Evolutionary conservation across 64 coral and sea anemone genomes (phyloP).

Genomic region (Cladopsammia gracilis): DNA sequence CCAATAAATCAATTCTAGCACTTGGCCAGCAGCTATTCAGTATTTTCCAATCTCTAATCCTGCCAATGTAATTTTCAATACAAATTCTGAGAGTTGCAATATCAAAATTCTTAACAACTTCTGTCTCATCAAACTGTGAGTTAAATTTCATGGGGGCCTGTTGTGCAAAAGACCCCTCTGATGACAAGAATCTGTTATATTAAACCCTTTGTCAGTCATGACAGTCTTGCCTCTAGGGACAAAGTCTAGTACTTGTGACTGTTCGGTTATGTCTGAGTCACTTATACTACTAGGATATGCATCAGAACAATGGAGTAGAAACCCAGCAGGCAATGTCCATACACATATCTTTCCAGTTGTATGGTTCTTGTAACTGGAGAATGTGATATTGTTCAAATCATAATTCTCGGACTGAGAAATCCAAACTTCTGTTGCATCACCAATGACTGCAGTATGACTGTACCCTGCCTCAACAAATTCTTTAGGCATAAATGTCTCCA

Average conservation of each 20-base stretch:
- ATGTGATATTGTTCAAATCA: too few relatives aligned
- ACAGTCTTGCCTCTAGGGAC: conserved; percentile 17
- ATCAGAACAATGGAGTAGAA: conserved; percentile 46
- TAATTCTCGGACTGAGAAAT: too few relatives aligned
- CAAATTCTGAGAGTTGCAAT: not conserved
- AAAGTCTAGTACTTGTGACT: not conserved
- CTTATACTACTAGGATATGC: conserved; percentile 41
- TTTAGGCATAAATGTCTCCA: not conserved
- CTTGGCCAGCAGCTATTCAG: too few relatives aligned
- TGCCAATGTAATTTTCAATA: too few relatives aligned
- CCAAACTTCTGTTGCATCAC: not conserved
- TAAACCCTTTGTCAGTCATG: conserved; percentile 23
- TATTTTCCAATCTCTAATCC: too few relatives aligned
- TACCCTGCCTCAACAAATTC: conserved; percentile 10
- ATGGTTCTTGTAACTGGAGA: too few relatives aligned
- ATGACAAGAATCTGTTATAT: conserved; percentile 27
- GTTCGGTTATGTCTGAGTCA: conserved; percentile 35
- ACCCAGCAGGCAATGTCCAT: conserved; percentile 38
- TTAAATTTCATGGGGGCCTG: conserved; percentile 15
- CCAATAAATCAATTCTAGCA: too few relatives aligned
- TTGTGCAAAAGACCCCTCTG: not conserved
- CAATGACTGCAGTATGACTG: conserved; percentile 28
- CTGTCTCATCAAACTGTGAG: conserved; percentile 22
- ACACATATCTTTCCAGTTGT: not conserved
- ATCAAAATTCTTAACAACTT: conserved; percentile 15